A percentile compares a stretch with the other conserved stretches of the same genome.
phyloP scores from a whole-genome alignment of 2,888 invertebrate genomes.

The Pyrgus malvae region DNA sequence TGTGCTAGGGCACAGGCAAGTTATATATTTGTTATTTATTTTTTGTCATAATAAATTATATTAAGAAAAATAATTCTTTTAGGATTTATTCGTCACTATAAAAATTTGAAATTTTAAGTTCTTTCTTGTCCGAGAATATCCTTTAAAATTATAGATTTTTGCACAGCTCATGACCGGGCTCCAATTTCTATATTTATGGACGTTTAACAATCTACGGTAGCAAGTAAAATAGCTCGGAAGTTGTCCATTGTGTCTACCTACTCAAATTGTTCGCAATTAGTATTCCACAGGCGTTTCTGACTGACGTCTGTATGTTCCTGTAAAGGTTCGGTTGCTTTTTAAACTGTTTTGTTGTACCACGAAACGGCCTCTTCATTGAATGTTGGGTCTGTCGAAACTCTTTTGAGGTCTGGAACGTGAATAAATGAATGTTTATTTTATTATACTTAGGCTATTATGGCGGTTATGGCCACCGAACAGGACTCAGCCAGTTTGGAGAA shows the following conservation, averaged over 20 bases:
- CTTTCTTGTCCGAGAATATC: too few relatives aligned
- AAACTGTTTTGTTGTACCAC: slow-evolving; percentile 6
- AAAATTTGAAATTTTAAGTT: too few relatives aligned
- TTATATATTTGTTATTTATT: too few relatives aligned
- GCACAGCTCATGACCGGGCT: too few relatives aligned
- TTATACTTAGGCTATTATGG: not conserved
- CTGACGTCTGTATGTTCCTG: slow-evolving; percentile 11
- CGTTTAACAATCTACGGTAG: not conserved
- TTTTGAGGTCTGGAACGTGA: slow-evolving; percentile 38
- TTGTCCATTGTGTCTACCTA: slow-evolving; percentile 5
- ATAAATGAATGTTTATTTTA: slow-evolving; percentile 14
- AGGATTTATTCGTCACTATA: too few relatives aligned
- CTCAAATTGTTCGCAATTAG: slow-evolving; percentile 11
- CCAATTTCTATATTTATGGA: not conserved
- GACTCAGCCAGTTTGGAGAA: too few relatives aligned
- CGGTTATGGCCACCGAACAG: too few relatives aligned
- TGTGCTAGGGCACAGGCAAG: too few relatives aligned
- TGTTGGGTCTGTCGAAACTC: slow-evolving; percentile 44
- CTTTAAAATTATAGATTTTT: too few relatives aligned
- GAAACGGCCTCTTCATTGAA: slow-evolving; percentile 28
- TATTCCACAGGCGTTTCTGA: slow-evolving; percentile 9
- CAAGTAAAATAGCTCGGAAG: slow-evolving; percentile 10
- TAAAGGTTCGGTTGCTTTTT: slow-evolving; percentile 1
- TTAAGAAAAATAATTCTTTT: too few relatives aligned
- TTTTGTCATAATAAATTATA: too few relatives aligned